Base-by-base conservation (phyloP, 2,888 invertebrate species). In the Dynastes tityus region DNA sequence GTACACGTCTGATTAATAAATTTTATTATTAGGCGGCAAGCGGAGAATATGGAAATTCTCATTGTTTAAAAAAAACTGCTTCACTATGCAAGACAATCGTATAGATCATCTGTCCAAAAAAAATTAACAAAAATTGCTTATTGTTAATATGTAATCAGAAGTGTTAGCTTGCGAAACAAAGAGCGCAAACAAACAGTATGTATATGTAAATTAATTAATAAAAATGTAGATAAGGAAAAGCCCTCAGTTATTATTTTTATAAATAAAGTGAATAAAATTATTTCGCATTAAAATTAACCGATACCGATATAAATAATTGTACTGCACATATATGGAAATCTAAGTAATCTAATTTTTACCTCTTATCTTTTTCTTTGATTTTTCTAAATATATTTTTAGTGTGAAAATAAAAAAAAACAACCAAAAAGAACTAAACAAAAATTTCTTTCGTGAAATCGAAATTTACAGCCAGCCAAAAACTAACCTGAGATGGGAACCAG, bases 401-500 rank as follows among this genome's bases (percentile, higher is more conserved):
- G 32, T 45, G 45, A 45, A 45, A 45, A 8, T 11, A 68, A 51
- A 68, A 22, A 68, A 67, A 67, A 40, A 45, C n/a, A 40, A 65
- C 37, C 37, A 11, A 40, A 65, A 40, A 55, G 22, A 58, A 63
- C 63, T 63, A 32, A 63, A 63, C 63, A 63, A 63, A 63, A 51
- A 51, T 68, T 45, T 8, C 8, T 45, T 45, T 49, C 40, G 40
- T 0, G 13, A 68, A 67, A 58, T 27, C 13, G 11, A 61, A 53
- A 53, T 9, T 37, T 49, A 81, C 77, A 80, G 79, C 82, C 85
- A 87, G 45, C 45, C 9, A 45, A 11, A 45, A 90, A 94, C 96
- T 95, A 93, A 96, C 96, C 94, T 92, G 63, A 98, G 93, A 89
- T 98, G 97, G 82, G 96, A 94, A 84, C 98, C 98, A 89, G 94